phyloP scores from a whole-genome alignment of 2,888 invertebrate genomes.

The Lathronympha strigana region DNA sequence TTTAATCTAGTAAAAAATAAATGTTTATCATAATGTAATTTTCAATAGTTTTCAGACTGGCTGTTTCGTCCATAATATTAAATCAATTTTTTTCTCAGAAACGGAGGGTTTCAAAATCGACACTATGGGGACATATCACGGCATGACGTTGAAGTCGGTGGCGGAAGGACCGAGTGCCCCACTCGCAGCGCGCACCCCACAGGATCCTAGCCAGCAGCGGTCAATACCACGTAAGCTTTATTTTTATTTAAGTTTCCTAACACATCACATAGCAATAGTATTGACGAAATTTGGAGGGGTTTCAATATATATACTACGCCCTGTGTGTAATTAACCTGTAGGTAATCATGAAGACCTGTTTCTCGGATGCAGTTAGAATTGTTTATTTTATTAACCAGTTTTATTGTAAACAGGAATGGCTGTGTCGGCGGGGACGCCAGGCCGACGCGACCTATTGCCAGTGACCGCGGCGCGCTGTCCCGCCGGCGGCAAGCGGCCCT shows the following conservation, averaged over 20 bases:
- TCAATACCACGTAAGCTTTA: slow-evolving; percentile 72
- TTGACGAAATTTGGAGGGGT: too few species aligned
- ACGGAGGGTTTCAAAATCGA: slow-evolving; percentile 99
- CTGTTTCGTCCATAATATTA: too few species aligned
- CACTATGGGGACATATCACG: slow-evolving; percentile 99
- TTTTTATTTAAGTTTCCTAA: too few species aligned
- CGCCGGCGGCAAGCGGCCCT: slow-evolving; percentile 88
- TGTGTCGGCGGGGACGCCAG: slow-evolving; percentile 69
- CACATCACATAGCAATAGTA: too few species aligned
- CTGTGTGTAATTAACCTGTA: too few species aligned
- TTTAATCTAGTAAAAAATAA: too few species aligned
- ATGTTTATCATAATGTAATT: too few species aligned
- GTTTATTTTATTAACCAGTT: too few species aligned
- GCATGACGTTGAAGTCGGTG: slow-evolving; percentile 98
- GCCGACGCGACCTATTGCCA: slow-evolving; percentile 84
- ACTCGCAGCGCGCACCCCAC: slow-evolving; percentile 78
- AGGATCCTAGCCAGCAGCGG: slow-evolving; percentile 73
- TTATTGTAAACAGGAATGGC: slow-evolving; percentile 66
- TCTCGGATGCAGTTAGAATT: too few species aligned
- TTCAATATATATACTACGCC: too few species aligned
- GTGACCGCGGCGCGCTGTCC: slow-evolving; percentile 84
- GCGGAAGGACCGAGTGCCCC: slow-evolving; percentile 94
- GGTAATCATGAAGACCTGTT: too few species aligned
- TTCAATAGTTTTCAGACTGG: too few species aligned
- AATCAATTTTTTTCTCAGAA: slow-evolving; percentile 82